Evolutionary conservation across 2,888 invertebrate species (phyloP).

Genomic region (Chrysodeixis includens): DNA sequence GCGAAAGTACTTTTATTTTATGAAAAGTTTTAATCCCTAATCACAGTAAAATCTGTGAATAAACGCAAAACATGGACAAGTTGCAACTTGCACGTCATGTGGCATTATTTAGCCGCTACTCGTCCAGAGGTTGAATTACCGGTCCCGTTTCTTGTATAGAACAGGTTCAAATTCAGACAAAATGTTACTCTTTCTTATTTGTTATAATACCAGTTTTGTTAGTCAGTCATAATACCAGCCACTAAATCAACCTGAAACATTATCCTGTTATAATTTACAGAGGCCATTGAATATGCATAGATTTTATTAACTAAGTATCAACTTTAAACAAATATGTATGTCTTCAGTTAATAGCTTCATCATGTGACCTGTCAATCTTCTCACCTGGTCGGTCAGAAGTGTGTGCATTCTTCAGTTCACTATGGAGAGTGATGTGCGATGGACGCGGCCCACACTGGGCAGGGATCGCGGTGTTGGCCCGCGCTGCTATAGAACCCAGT

Average conservation of each 20-base stretch:
- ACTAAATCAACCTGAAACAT: too few relatives aligned
- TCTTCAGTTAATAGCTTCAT: conserved; percentile 90
- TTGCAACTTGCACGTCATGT: not conserved
- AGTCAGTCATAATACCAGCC: too few relatives aligned
- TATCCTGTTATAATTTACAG: too few relatives aligned
- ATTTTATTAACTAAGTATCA: too few relatives aligned
- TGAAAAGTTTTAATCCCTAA: too few relatives aligned
- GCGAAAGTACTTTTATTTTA: too few relatives aligned
- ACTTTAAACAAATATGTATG: not conserved
- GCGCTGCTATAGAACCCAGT: conserved; percentile 90
- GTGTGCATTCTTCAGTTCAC: conserved; percentile 91
- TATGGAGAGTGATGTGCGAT: conserved; percentile 91
- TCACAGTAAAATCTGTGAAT: too few relatives aligned
- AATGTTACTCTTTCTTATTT: too few relatives aligned
- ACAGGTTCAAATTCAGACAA: not conserved
- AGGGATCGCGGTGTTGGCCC: conserved; percentile 90
- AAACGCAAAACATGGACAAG: not conserved
- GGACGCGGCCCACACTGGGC: conserved; percentile 91
- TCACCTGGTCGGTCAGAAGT: conserved; percentile 91
- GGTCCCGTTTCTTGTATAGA: not conserved
- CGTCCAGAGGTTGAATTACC: not conserved
- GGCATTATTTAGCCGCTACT: not conserved
- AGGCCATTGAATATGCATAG: too few relatives aligned
- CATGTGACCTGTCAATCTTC: conserved; percentile 91
- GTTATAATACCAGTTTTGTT: too few relatives aligned